Evolutionary conservation across 1,140 invertebrate species (phyloP), one percentile per base, ranked within the genome.

Genomic region (Leptinotarsa texana): DNA sequence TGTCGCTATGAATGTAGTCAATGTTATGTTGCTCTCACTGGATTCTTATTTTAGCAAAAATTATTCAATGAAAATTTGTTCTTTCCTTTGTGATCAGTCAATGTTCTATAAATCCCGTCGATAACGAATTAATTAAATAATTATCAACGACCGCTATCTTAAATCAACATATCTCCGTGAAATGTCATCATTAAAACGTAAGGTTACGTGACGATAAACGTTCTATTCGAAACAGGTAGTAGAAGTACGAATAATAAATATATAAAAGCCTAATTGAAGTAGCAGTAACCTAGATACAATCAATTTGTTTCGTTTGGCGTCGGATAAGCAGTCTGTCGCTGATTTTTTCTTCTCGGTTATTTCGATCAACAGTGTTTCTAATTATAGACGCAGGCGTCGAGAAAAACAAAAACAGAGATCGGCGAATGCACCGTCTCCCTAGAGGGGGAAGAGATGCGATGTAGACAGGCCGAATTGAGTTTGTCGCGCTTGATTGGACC

Each of bases 231-330:
- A 65, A 65, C 63, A 65, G 63, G 63, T 65, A 65, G 63, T 33
- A 65, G 11, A 27, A 65, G 5, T 15, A 18, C n/a, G 1, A 57
- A 15, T 57, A 57, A 57, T 57, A 17, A 22, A 65, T 65, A 33
- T 65, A 65, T 18, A 65, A 24, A 24, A 15, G 27, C 11, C 63
- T 65, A 65, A 65, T 65, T 65, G 63, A 17, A 24, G 11, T 22
- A 24, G 27, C 63, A 65, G 21, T 65, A 65, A 65, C 63, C 63
- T 33, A 65, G 63, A 65, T 65, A 65, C 21, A n/a, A 65, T 65
- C 63, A 65, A 65, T 65, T 33, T 21, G 63, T 65, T 21, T 65
- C 63, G 51, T 24, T n/a, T 33, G 63, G 63, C 63, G 63, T 65
- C 63, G 21, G 21, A 65, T 33, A 65, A 21, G 21, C 63, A 65